phyloP scores from a whole-genome alignment of 2,113 vertebrate genomes.

The Prunella fulvescens region DNA sequence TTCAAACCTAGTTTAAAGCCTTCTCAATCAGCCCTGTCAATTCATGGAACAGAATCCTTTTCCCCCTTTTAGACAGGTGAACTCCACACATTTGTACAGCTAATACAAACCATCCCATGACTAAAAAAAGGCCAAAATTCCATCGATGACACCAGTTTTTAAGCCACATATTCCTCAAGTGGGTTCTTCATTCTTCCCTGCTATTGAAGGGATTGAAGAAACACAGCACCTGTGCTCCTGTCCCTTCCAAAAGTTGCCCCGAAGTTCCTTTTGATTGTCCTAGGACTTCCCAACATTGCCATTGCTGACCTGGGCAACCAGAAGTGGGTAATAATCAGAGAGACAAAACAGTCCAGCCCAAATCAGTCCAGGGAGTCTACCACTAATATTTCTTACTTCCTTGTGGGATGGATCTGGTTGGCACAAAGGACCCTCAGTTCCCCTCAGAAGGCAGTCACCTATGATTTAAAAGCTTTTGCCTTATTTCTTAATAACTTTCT shows the following conservation, averaged over 20 bases:
- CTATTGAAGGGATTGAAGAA: background rate
- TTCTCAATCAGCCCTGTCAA: background rate
- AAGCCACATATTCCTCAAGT: background rate
- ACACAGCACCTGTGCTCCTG: background rate
- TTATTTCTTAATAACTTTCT: background rate
- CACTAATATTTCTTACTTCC: background rate
- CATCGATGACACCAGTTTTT: fast-evolving
- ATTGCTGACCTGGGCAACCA: background rate
- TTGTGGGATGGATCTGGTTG: background rate
- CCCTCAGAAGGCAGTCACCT: background rate
- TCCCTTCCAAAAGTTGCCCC: background rate
- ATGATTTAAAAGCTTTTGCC: background rate
- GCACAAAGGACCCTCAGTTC: background rate
- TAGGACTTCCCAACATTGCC: background rate
- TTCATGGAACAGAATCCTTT: background rate
- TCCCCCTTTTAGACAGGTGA: background rate
- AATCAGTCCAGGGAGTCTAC: background rate
- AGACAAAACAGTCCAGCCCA: background rate
- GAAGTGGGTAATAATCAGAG: background rate
- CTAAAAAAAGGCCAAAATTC: background rate
- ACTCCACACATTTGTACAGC: background rate
- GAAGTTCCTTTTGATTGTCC: background rate
- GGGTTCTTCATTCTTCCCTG: background rate
- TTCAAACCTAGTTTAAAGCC: background rate
- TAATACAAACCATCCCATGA: background rate